Percentiles rank a stretch among this genome's conserved stretches.
Conservation (phyloP, 2,888 invertebrate species). For the Sarcophaga rosellei region DNA sequence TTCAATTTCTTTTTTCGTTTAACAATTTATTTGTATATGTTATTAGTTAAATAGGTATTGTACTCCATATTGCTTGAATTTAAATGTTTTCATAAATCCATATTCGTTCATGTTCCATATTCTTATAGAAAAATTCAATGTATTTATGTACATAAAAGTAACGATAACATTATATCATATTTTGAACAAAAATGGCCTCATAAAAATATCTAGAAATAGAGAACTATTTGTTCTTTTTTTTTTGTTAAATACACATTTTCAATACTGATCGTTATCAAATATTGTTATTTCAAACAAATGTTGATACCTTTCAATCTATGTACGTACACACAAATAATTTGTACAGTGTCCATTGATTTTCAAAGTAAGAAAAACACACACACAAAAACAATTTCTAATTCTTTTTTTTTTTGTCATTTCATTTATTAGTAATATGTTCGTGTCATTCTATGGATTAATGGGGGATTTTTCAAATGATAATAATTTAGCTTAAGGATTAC, state of each 20-base stretch:
- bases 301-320: conserved; percentile 52
- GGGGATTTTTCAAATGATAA: conserved; percentile 41
- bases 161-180: conserved; percentile 55
- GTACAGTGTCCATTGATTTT: conserved; percentile 22
- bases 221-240: background rate
- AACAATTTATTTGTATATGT: background rate
- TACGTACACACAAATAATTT: background rate
- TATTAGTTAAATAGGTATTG: conserved; percentile 35
- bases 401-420: background rate
- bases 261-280: conserved; percentile 65
- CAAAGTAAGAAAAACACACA: conserved; percentile 22
- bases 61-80: conserved; percentile 58
- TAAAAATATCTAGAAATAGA: conserved; percentile 3
- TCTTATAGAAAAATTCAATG: background rate
- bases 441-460: conserved; percentile 53
- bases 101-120: conserved; percentile 4
- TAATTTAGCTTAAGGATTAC: conserved; percentile 60
- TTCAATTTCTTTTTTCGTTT: background rate
- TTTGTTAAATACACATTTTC: conserved; percentile 36
- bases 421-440: conserved; percentile 23
- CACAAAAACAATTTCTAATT: conserved; percentile 2
- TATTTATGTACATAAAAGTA: conserved; percentile 1
- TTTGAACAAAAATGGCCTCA: conserved; percentile 70
- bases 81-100: conserved; percentile 49
- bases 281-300: conserved; percentile 2